Conservation (phyloP, 2,797 vertebrate species). For the Buceros bicornis region DNA sequence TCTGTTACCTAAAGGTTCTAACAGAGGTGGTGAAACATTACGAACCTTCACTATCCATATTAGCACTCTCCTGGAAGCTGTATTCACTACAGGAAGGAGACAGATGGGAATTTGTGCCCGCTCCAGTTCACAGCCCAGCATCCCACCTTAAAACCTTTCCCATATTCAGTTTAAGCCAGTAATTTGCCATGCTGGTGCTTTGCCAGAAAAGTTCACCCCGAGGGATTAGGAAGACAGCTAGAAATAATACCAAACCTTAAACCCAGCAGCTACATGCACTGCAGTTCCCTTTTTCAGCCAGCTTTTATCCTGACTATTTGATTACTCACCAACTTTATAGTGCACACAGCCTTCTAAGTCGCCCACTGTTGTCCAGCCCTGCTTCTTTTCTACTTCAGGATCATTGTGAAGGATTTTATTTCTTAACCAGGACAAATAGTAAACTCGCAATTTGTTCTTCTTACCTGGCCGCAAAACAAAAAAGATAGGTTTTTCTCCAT, state of each 20-base stretch:
- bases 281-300: neutral
- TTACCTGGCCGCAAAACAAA: constrained; percentile 85
- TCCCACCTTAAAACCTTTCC: neutral
- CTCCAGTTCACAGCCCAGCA: neutral
- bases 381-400: constrained; percentile 98
- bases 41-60: neutral
- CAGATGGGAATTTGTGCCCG: neutral
- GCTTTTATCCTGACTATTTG: neutral
- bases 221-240: neutral
- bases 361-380: constrained; percentile 97
- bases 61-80: neutral
- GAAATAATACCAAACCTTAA: neutral
- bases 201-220: neutral
- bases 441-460: constrained; percentile 97
- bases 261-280: neutral
- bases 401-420: constrained; percentile 99
- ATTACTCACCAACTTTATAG: constrained; percentile 95
- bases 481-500: neutral
- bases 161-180: neutral
- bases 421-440: constrained; percentile 98
- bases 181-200: neutral
- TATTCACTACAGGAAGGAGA: neutral
- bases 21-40: neutral
- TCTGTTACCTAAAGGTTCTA: neutral
- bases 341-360: constrained; percentile 97